phyloP scores from a whole-genome alignment of 2,113 vertebrate species.

The Notothenia rossii region DNA sequence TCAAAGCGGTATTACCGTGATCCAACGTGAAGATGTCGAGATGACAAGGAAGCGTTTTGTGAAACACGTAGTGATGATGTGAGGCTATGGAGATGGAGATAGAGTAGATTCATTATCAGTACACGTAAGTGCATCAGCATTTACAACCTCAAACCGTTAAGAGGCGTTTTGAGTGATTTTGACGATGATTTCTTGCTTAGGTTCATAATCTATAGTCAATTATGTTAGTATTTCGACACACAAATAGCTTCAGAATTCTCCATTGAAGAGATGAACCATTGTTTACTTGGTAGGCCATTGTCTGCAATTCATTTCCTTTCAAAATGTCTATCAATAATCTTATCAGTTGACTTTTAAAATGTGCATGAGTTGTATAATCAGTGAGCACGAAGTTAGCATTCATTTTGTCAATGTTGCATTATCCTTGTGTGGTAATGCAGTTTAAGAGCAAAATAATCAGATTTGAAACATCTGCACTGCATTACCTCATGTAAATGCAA shows the following conservation, averaged over 20 bases:
- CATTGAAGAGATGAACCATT: neutral
- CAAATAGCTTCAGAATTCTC: neutral
- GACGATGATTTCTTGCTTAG: too few relatives aligned
- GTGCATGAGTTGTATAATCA: slow-evolving; percentile 12
- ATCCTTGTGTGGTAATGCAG: slow-evolving; percentile 39
- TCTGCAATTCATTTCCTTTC: slow-evolving; percentile 10
- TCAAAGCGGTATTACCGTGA: slow-evolving; percentile 66
- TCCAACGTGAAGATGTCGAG: slow-evolving; percentile 31
- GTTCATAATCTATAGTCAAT: neutral
- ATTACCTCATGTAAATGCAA: slow-evolving; percentile 62
- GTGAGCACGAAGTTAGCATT: slow-evolving; percentile 33
- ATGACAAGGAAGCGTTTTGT: slow-evolving; percentile 39
- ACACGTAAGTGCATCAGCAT: slow-evolving; percentile 38
- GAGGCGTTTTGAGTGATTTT: neutral
- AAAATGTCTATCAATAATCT: neutral
- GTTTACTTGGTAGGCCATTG: neutral
- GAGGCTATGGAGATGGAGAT: slow-evolving; percentile 37
- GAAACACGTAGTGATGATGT: slow-evolving; percentile 37
- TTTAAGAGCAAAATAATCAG: slow-evolving; percentile 56
- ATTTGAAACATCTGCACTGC: slow-evolving; percentile 64
- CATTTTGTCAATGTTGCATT: slow-evolving; percentile 51
- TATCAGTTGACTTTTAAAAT: slow-evolving; percentile 16
- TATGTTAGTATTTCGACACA: neutral
- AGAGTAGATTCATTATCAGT: slow-evolving; percentile 49
- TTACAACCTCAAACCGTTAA: slow-evolving; percentile 28